Conservation (phyloP, 2,113 vertebrate genomes). For the Camelus dromedarius region DNA sequence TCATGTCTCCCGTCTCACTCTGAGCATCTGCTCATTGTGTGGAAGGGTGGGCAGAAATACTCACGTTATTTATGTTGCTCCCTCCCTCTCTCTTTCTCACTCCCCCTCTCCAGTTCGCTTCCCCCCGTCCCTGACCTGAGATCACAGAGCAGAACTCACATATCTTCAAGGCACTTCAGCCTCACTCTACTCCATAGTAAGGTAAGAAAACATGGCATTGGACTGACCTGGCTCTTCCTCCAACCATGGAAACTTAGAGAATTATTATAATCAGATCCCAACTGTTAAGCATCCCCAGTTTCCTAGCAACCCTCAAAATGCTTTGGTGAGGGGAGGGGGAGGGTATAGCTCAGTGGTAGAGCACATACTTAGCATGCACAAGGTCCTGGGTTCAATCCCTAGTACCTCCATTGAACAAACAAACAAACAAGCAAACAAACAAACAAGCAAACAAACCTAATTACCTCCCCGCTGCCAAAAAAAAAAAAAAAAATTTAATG, state of each 20-base stretch:
- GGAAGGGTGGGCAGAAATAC: slow-evolving; percentile 66
- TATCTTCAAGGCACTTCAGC: background rate
- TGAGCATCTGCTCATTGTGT: slow-evolving; percentile 78
- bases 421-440: too few species aligned
- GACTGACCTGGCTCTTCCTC: slow-evolving; percentile 39
- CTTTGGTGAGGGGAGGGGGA: slow-evolving; percentile 44
- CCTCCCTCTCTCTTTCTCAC: background rate
- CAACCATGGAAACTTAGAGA: slow-evolving; percentile 62
- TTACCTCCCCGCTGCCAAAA: too few species aligned
- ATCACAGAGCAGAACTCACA: slow-evolving; percentile 42
- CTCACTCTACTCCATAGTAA: slow-evolving; percentile 2
- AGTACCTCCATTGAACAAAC: too few species aligned
- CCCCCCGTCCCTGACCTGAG: slow-evolving; percentile 46
- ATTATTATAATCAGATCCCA: slow-evolving; percentile 70
- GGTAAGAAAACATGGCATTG: background rate
- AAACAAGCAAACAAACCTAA: too few species aligned
- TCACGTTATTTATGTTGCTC: slow-evolving; percentile 57
- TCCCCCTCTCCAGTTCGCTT: background rate
- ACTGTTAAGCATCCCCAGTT: slow-evolving; percentile 72
- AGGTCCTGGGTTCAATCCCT: too few species aligned
- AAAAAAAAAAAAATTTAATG: too few species aligned
- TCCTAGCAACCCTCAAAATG: slow-evolving; percentile 79
- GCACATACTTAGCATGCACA: too few species aligned
- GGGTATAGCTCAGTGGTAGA: too few species aligned
- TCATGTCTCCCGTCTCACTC: slow-evolving; percentile 67